phyloP scores from a whole-genome alignment of 2,797 vertebrate species.

The Falco berigora region DNA sequence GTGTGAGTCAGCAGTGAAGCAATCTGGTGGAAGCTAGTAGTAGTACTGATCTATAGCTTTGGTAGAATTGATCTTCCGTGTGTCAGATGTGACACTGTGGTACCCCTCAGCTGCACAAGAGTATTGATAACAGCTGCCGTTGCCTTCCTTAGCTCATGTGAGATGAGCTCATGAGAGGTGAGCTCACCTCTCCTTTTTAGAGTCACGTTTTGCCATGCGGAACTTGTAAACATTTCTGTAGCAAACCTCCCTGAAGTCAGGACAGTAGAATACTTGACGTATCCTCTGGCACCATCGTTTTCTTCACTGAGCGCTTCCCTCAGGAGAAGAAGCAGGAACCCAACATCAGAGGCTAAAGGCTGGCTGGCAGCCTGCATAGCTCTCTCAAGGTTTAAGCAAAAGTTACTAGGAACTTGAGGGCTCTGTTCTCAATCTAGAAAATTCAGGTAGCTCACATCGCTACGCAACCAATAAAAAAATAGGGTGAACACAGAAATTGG shows the following conservation, averaged over 20 bases:
- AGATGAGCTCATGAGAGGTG: background rate
- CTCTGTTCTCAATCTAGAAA: background rate
- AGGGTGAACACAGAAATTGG: background rate
- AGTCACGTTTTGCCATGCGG: background rate
- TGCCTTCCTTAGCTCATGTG: background rate
- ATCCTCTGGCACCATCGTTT: background rate
- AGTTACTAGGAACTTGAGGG: background rate
- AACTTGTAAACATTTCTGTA: background rate
- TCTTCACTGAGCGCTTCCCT: background rate
- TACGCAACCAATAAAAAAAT: background rate
- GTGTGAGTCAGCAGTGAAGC: background rate
- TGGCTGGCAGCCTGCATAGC: background rate
- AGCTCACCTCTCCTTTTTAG: background rate
- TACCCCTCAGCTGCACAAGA: background rate
- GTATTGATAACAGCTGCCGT: background rate
- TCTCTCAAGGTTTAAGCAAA: background rate
- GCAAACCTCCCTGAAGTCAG: background rate
- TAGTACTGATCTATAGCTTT: background rate
- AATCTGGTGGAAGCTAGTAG: background rate
- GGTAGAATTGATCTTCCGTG: background rate
- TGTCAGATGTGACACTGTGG: background rate
- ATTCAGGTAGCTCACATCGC: background rate
- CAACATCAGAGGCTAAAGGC: background rate
- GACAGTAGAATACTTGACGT: background rate
- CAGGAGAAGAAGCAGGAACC: background rate